Percentiles rank a stretch among this genome's conserved stretches.
These are phyloP conservation scores for Corythoichthys haematopterus DNA, from an alignment of 2,113 vertebrate genomes.

Conservation along the genomic window DNA sequence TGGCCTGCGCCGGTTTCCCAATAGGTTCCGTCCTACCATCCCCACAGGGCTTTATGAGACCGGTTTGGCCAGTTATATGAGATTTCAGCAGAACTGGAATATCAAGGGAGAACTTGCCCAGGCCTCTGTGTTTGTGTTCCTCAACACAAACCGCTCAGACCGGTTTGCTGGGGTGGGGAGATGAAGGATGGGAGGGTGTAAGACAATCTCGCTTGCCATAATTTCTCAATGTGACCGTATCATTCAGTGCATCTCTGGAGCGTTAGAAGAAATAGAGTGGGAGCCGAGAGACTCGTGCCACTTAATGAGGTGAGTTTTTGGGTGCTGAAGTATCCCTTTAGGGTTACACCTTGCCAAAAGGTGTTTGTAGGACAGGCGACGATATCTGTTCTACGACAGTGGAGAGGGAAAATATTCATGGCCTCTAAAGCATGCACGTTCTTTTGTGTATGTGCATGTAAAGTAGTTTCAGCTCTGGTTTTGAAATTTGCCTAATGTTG, in stretches of 20 bases:
- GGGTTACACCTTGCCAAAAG: slow-evolving; percentile 13
- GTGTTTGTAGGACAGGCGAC: slow-evolving; percentile 1
- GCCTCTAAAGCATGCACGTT: not conserved
- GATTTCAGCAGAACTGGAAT: slow-evolving; percentile 77
- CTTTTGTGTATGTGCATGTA: not conserved
- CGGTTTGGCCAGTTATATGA: slow-evolving; percentile 65
- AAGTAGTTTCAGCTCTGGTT: not conserved
- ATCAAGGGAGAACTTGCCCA: slow-evolving; percentile 73
- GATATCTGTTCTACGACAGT: not conserved
- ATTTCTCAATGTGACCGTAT: slow-evolving; percentile 22
- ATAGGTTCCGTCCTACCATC: slow-evolving; percentile 30
- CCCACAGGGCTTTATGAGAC: slow-evolving; percentile 38
- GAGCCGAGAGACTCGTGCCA: not conserved
- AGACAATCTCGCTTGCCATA: slow-evolving; percentile 42
- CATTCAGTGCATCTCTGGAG: slow-evolving; percentile 19
- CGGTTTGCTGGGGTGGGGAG: slow-evolving; percentile 66
- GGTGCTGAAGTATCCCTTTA: slow-evolving; percentile 3
- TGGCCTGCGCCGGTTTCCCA: slow-evolving; percentile 10
- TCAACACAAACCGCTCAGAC: slow-evolving; percentile 65
- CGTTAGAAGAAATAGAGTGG: not conserved
- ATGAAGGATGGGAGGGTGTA: slow-evolving; percentile 47
- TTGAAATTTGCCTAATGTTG: not conserved
- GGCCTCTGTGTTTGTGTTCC: slow-evolving; percentile 69
- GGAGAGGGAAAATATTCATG: slow-evolving; percentile 1
- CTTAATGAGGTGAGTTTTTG: slow-evolving; percentile 40